These are phyloP conservation scores for Pseudobourletiella spinata DNA, from an alignment of 1,140 invertebrate species.

Conservation along the genomic window DNA sequence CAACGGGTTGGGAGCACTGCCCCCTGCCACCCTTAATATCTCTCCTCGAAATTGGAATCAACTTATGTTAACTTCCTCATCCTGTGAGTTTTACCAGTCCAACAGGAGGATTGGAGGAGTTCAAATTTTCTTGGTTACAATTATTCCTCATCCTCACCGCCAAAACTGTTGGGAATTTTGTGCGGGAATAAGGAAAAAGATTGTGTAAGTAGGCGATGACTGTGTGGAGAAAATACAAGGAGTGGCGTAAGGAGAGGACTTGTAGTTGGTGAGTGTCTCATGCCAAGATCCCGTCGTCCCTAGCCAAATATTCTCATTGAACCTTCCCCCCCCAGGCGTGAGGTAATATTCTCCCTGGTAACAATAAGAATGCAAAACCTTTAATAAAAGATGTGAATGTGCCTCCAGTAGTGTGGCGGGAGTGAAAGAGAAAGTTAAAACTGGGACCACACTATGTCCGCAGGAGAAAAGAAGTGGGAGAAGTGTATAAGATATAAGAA, in stretches of 20 bases:
- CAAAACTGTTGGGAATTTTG: no score
- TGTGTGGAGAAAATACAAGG: not conserved
- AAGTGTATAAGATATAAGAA: not conserved
- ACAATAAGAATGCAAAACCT: constrained; percentile 18
- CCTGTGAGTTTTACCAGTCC: no score
- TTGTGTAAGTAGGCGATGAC: not conserved
- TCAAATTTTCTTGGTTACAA: no score
- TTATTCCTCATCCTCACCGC: no score
- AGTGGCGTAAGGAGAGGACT: not conserved
- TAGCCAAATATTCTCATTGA: not conserved
- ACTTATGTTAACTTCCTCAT: no score
- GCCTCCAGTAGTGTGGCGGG: not conserved
- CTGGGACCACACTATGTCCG: constrained; percentile 8
- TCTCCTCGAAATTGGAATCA: no score
- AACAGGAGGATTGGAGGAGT: no score
- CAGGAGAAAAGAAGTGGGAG: not conserved
- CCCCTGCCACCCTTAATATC: no score
- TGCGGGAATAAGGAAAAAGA: not conserved
- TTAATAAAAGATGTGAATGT: constrained; percentile 4
- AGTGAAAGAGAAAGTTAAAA: constrained; percentile 22
- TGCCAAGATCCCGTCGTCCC: not conserved
- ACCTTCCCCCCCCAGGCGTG: not conserved
- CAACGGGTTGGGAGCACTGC: no score
- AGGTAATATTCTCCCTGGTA: constrained; percentile 18
- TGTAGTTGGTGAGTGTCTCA: not conserved